Evolutionary conservation across 2,888 invertebrate species (phyloP).

Genomic region (Epiperipatus broadwayi): DNA sequence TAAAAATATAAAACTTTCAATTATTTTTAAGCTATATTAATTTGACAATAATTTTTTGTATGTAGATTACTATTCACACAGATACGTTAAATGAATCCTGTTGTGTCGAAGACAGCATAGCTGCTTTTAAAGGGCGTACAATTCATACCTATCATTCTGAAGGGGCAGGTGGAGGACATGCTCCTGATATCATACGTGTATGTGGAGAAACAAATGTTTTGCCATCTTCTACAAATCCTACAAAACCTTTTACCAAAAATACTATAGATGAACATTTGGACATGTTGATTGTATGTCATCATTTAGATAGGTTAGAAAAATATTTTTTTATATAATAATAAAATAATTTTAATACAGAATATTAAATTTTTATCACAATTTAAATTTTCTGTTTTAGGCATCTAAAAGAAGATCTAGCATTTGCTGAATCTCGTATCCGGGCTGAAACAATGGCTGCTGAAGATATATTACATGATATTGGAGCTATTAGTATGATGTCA

Average conservation of each 20-base stretch:
- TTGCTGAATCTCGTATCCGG: conserved; percentile 26
- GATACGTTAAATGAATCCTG: conserved; percentile 27
- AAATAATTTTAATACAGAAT: not conserved
- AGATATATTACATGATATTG: conserved; percentile 27
- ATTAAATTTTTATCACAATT: not conserved
- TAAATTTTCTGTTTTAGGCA: conserved; percentile 19
- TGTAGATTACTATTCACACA: conserved; percentile 25
- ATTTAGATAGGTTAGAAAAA: conserved; percentile 24
- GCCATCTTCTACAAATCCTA: conserved; percentile 27
- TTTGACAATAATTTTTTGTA: not conserved
- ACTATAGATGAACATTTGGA: conserved; percentile 27
- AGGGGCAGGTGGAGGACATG: conserved; percentile 27
- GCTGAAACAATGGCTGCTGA: conserved; percentile 27
- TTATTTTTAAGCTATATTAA: not conserved
- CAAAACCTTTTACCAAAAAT: conserved; percentile 25
- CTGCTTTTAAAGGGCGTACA: conserved; percentile 23
- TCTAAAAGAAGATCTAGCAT: conserved; percentile 25
- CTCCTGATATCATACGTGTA: conserved; percentile 23
- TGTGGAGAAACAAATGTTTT: conserved; percentile 23
- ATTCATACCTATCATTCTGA: conserved; percentile 27
- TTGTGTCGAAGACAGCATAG: conserved; percentile 25
- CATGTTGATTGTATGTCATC: conserved; percentile 27
- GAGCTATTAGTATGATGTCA: conserved; percentile 26
- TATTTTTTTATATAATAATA: not conserved
- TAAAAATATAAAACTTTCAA: too few relatives aligned